phyloP scores from a whole-genome alignment of 2,888 invertebrate species.

The Eristalis arbustorum region DNA sequence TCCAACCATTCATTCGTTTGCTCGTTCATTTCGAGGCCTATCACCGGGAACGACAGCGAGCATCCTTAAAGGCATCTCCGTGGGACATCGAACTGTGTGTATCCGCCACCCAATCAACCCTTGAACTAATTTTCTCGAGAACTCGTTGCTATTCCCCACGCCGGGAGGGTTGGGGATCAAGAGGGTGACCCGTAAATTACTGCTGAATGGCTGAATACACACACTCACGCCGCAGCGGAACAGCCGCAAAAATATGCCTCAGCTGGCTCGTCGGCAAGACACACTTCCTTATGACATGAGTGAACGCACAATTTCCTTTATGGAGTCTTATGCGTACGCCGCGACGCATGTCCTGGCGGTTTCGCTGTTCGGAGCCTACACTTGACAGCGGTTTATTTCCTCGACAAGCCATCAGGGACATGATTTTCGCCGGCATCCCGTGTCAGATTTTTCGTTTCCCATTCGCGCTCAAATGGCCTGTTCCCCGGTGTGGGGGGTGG shows the following conservation, averaged over 20 bases:
- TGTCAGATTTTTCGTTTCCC: background rate
- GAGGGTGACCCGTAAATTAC: slow-evolving; percentile 24
- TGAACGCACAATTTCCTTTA: slow-evolving; percentile 29
- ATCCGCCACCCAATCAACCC: slow-evolving; percentile 3
- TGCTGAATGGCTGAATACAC: slow-evolving; percentile 19
- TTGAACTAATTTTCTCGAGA: slow-evolving; percentile 16
- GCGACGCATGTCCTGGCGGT: too few relatives aligned
- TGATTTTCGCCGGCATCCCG: background rate
- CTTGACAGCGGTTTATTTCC: background rate
- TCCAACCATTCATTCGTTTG: background rate
- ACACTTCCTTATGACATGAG: slow-evolving; percentile 20
- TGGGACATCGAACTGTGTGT: slow-evolving; percentile 45
- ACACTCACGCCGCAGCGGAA: background rate
- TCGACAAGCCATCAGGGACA: background rate
- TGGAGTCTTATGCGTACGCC: slow-evolving; percentile 21
- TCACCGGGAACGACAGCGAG: background rate
- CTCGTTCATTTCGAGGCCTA: background rate
- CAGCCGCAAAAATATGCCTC: slow-evolving; percentile 17
- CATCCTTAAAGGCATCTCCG: slow-evolving; percentile 35
- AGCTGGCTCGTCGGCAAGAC: background rate
- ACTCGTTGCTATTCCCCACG: background rate
- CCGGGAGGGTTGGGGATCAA: background rate
- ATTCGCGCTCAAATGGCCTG: background rate
- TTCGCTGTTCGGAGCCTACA: background rate
- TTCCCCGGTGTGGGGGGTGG: background rate